Evolutionary conservation across 2,888 invertebrate species (phyloP), one percentile per base, ranked within the genome.

Genomic region (Tuta absoluta): DNA sequence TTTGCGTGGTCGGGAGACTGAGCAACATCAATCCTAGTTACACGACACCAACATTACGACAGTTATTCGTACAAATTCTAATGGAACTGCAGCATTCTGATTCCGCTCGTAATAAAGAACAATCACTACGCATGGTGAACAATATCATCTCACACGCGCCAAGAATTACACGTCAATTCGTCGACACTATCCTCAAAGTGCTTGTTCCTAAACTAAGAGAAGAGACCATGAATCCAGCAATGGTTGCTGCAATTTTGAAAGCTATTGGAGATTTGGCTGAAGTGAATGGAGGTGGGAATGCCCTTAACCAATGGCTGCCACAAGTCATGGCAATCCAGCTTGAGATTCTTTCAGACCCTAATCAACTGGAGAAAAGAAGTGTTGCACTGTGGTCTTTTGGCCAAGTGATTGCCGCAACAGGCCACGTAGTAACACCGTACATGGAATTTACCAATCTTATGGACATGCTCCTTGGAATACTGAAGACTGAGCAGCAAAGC

Each of bases 21-120:
- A 98, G 98, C 75, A 95, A 95, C 61, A 95, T 98, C 85, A 99
- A 99, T 91, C 99, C 99, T 0, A 99, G 99, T 0, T 99, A 99
- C 80, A 98, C 99, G 1, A 97, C 99, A 94, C 99, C 99, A 0
- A 96, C 97, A 38, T 92, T 99, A 37, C 93, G 99, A 37, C 97
- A 98, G 82, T 95, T 97, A 14, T 93, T 99, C 65, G 96, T 99
- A 17, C 95, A 99, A 93, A 93, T 98, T 67, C 89, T 99, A 51
- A 97, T 97, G 21, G 99, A 99, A 82, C 85, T 99, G 67, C 98
- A 98, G 77, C 96, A 98, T 88, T 98, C 98, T 38, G 99, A 99
- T 58, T 96, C 98, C 80, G 96, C 97, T 14, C 93, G 98, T 51
- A 98, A 98, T 82, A 99, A 99, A 84, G 99, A 99, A 82, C 98